Percentiles rank a stretch among this genome's conserved stretches.
Evolutionary conservation across 2,797 vertebrate species (phyloP).

Genomic region (Macroramphosus scolopax): DNA sequence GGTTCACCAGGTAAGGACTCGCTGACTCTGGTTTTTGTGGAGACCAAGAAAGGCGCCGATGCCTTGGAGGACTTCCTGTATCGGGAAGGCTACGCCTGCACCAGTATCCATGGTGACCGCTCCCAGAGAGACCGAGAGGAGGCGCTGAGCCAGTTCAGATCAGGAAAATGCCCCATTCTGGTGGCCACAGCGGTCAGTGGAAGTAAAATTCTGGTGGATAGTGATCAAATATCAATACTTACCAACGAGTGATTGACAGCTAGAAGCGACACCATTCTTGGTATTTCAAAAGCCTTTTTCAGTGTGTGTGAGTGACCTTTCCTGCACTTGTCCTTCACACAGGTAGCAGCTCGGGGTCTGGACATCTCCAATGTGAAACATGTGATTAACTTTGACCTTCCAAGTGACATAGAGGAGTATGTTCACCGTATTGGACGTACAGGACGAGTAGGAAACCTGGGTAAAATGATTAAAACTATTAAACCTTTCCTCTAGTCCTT

Average conservation of each 20-base stretch:
- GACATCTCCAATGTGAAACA: conserved; percentile 94
- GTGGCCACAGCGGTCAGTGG: conserved; percentile 92
- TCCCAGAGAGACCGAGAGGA: conserved; percentile 95
- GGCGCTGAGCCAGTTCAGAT: conserved; percentile 93
- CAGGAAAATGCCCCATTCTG: conserved; percentile 93
- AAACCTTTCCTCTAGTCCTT: neutral
- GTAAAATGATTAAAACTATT: conserved; percentile 52
- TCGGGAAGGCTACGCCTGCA: conserved; percentile 92
- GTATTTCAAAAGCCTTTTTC: too few relatives aligned
- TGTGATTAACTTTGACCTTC: conserved; percentile 95
- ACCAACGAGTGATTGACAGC: too few relatives aligned
- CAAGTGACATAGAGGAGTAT: conserved; percentile 96
- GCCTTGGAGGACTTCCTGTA: conserved; percentile 93
- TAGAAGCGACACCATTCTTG: too few relatives aligned
- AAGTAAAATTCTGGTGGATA: accelerated
- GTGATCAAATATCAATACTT: neutral
- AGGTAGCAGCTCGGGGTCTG: conserved; percentile 93
- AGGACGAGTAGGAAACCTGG: conserved; percentile 93
- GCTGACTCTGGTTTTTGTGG: conserved; percentile 93
- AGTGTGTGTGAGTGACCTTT: neutral
- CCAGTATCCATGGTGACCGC: conserved; percentile 95
- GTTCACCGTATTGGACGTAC: conserved; percentile 97
- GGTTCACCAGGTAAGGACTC: conserved; percentile 86
- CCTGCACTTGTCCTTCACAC: too few relatives aligned
- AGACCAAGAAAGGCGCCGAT: conserved; percentile 96